Evolutionary conservation across 2,113 vertebrate genomes (phyloP).

Genomic region (Hippopotamus amphibius): DNA sequence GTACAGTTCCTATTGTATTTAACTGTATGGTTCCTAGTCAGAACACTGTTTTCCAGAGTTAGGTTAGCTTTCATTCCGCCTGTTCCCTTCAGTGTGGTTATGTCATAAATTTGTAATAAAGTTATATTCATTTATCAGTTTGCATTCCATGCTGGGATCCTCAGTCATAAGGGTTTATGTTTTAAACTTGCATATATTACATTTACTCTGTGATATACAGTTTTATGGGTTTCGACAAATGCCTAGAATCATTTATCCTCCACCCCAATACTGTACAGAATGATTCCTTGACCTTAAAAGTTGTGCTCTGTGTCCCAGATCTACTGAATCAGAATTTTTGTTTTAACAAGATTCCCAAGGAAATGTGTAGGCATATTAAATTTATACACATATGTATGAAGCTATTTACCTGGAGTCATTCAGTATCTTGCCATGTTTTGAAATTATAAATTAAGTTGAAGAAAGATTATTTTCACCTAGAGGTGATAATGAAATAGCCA

Average conservation of each 20-base stretch:
- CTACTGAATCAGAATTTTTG: background rate
- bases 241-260: background rate
- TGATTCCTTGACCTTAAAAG: background rate
- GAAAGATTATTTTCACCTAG: background rate
- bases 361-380: slow-evolving; percentile 14
- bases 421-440: background rate
- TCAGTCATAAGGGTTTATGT: background rate
- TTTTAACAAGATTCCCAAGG: background rate
- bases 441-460: slow-evolving; percentile 14
- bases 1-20: background rate
- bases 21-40: background rate
- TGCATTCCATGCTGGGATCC: background rate
- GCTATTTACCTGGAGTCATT: background rate
- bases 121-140: background rate
- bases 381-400: background rate
- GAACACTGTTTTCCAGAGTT: slow-evolving; percentile 12
- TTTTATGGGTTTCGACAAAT: slow-evolving; percentile 43
- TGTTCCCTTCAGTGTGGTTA: background rate
- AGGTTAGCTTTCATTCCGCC: background rate
- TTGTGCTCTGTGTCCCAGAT: background rate
- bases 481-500: background rate
- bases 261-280: background rate
- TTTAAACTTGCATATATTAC: background rate
- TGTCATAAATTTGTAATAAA: slow-evolving; percentile 35
- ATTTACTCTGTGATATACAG: background rate